Base-by-base conservation (phyloP, 2,113 vertebrate genomes). In the Phylloscopus trochiloides region DNA sequence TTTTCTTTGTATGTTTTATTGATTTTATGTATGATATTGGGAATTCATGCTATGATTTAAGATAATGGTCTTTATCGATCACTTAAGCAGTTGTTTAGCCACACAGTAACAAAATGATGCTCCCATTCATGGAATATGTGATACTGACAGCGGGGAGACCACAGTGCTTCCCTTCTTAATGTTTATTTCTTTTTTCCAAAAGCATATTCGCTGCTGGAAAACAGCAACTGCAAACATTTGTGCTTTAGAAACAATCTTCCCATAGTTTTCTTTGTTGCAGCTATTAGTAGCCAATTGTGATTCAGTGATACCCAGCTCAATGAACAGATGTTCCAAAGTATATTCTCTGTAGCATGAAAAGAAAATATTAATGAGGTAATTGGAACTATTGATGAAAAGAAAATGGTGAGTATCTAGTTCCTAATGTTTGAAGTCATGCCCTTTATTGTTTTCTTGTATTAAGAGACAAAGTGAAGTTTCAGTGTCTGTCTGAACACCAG, bases 1-100 rank as follows among this genome's bases (percentile, higher is more conserved):
- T 97, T 96, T 98, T 98, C 98, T 98, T 98, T 97, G 97, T 98
- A 98, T 97, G 96, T 97, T 97, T 98, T 99, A 99, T 99, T 99
- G 99, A 99, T 99, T 99, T 98, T 98, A 98, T 98, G 98, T 99
- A 98, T 98, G 98, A 99, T 99, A 99, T 99, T 99, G 98, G 98
- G 98, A 99, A 98, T 98, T 98, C 98, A 98, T 92, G 97, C 98
- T 96, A 98, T 99, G 99, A 99, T 99, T 99, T 99, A 99, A 99
- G 98, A 98, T 99, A 99, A 99, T 99, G 98, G 98, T 98, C 98
- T 99, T 98, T 99, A 99, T 99, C 95, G 98, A 99, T 99, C 99
- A 98, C 97, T 97, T 99, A 99, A 99, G 99, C 98, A 99, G 99
- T 99, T 99, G 98, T 99, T 99, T 98, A 98, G 98, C 98, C 98